Conservation (phyloP, 2,888 invertebrate genomes). For the Selenia dentaria region DNA sequence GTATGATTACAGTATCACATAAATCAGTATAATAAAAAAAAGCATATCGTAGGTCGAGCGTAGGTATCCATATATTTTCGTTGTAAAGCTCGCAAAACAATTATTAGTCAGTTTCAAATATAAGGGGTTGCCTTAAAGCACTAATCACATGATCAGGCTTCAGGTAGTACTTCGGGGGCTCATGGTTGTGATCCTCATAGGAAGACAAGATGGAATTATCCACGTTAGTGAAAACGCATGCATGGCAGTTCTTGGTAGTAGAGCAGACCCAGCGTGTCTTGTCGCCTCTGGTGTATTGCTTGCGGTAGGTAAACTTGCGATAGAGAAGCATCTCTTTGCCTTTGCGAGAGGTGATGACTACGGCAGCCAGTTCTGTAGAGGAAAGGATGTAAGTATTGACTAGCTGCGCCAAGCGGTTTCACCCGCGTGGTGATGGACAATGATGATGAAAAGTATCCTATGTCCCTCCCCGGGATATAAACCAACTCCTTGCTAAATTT, state of each 20-base stretch:
- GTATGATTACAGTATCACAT: too few relatives aligned
- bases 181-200: conserved; percentile 63
- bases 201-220: conserved; percentile 59
- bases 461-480: too few relatives aligned
- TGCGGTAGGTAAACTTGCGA: conserved; percentile 68
- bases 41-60: too few relatives aligned
- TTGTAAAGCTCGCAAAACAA: too few relatives aligned
- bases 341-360: conserved; percentile 72
- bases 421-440: too few relatives aligned
- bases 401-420: too few relatives aligned
- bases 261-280: conserved; percentile 72
- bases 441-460: too few relatives aligned
- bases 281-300: conserved; percentile 56
- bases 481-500: too few relatives aligned
- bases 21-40: too few relatives aligned
- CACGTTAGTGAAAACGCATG: conserved; percentile 62
- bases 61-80: too few relatives aligned
- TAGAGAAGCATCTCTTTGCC: conserved; percentile 73
- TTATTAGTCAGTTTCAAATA: conserved; percentile 51
- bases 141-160: conserved; percentile 63
- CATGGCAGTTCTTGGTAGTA: conserved; percentile 69
- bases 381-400: neutral
- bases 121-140: conserved; percentile 59
- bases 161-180: conserved; percentile 72
- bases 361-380: conserved; percentile 60